phyloP scores from a whole-genome alignment of 2,888 invertebrate genomes.

The Galeruca laticollis region DNA sequence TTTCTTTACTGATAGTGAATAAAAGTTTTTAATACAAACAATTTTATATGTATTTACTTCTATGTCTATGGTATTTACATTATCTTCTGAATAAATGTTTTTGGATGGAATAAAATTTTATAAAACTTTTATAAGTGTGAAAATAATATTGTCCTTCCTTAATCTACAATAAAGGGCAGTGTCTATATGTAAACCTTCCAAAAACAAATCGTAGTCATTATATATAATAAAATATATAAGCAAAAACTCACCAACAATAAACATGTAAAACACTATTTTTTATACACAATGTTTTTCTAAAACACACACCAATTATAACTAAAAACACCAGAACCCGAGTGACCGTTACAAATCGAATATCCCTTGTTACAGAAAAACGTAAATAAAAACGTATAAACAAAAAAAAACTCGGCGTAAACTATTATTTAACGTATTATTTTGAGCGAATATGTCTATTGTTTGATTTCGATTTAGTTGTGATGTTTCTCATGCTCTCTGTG shows the following conservation, averaged over 20 bases:
- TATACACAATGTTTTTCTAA: background rate
- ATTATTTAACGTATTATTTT: slow-evolving; percentile 8
- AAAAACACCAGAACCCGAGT: background rate
- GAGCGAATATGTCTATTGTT: slow-evolving; percentile 16
- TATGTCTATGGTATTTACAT: too few species aligned
- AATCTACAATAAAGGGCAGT: background rate
- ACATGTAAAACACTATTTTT: slow-evolving; percentile 1
- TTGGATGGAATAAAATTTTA: too few species aligned
- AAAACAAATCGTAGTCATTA: background rate
- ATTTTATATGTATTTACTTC: too few species aligned
- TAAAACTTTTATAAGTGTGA: too few species aligned
- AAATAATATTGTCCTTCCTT: background rate
- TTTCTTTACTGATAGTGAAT: too few species aligned
- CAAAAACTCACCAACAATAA: slow-evolving; percentile 7
- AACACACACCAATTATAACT: background rate
- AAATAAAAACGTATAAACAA: slow-evolving; percentile 4
- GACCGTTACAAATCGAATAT: background rate
- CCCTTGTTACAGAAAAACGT: background rate
- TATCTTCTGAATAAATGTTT: too few species aligned
- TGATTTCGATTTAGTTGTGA: slow-evolving; percentile 23
- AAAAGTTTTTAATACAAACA: too few species aligned
- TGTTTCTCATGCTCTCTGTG: slow-evolving; percentile 18
- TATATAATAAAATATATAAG: background rate
- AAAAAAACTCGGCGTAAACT: background rate
- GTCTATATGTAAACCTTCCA: background rate